Evolutionary conservation across 2,888 invertebrate species (phyloP).

Genomic region (Chloroclysta siterata): DNA sequence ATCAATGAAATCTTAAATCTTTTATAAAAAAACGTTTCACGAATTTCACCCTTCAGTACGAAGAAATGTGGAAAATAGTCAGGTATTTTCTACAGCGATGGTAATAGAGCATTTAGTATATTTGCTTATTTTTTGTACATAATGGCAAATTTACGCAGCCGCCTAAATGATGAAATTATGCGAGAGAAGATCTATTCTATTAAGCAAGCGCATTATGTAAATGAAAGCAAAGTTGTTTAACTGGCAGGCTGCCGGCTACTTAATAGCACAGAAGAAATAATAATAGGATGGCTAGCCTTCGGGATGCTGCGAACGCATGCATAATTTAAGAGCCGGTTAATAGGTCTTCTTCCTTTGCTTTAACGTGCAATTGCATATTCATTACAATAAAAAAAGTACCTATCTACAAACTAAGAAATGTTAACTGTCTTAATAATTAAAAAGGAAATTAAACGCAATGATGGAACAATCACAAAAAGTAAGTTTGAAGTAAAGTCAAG

Average conservation of each 20-base stretch:
- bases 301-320: conserved; percentile 54
- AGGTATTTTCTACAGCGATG: too few species aligned
- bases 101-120: neutral
- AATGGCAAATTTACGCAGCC: conserved; percentile 20
- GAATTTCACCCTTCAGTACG: neutral
- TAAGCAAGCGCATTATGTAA: conserved; percentile 61
- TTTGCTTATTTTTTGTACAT: neutral
- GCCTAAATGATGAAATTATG: conserved; percentile 38
- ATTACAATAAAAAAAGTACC: conserved; percentile 15
- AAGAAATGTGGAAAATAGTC: too few species aligned
- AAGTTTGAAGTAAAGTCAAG: neutral
- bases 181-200: conserved; percentile 37
- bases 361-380: conserved; percentile 25
- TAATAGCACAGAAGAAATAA: conserved; percentile 35
- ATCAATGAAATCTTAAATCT: too few species aligned
- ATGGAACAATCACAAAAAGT: too few species aligned
- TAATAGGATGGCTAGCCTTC: conserved; percentile 44
- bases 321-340: conserved; percentile 52
- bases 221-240: conserved; percentile 65
- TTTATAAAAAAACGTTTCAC: too few species aligned
- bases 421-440: neutral
- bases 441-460: neutral
- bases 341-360: conserved; percentile 46
- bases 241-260: conserved; percentile 39
- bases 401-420: neutral